Base-by-base conservation (phyloP, 2,113 vertebrate species). In the Brachypodius melanocephalos region DNA sequence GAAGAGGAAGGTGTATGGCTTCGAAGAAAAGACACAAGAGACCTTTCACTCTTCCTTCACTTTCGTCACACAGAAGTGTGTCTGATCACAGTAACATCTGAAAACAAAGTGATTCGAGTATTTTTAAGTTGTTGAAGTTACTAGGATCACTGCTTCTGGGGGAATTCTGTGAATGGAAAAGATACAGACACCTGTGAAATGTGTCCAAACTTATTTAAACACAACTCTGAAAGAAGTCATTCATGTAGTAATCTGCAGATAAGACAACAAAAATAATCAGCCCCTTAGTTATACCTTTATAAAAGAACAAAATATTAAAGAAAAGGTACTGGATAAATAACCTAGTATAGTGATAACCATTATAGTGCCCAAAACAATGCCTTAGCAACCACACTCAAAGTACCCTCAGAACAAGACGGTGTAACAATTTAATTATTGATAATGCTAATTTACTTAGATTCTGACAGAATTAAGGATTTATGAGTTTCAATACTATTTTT, bases 151-250 rank as follows among this genome's bases (percentile, higher is more conserved):
- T 38, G 14, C 38, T 91, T 88, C 58, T 51, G 13, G 51, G 29
- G 29, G 72, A 88, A 91, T 90, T 94, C 58, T 80, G 51, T 90
- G 88, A 96, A 94, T 77, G 78, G 54, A 62, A 85, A 62, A 88
- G 29, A 6, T 57, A 65, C 11, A 65, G 63, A 32, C 5, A 58
- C 36, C 34, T 43, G n/a, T 59, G n/a, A 81, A 80, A n/a, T 9
- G 3, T n/a, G 15, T 78, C 40, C 17, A 89, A 71, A 38, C 3
- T 14, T 90, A 49, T 48, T 45, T 11, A 86, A 86, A 77, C 8
- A 46, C 20, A 66, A 49, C 29, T 72, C 48, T 54, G 28, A 74
- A 77, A 79, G 48, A 69, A 55, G 5, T n/a, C 9, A 51, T 38
- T 21, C 24, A 22, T 81, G 57, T 58, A 67, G n/a, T 46, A 38